Evolutionary conservation across 2,113 vertebrate species (phyloP), one percentile per base, ranked within the genome.

Genomic region (Chaenocephalus aceratus): DNA sequence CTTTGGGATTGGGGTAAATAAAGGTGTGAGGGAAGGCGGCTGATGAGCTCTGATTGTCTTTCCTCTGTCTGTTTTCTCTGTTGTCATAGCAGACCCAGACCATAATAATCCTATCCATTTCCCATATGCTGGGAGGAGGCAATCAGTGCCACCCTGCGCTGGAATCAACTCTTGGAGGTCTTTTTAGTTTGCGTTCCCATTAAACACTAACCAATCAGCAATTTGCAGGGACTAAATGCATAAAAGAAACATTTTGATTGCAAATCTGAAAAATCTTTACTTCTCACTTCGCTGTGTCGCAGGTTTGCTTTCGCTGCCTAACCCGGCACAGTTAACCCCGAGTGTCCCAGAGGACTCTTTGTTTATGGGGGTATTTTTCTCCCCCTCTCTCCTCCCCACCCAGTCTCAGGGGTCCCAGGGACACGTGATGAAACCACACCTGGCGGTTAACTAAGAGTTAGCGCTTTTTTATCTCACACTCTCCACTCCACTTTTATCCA

Each of bases 1-100:
- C 94, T 88, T 92, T 80, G 92, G 94, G 85, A 89, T 88, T 89
- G 91, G 90, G 84, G 93, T 96, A 95, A 96, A 96, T 96, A 95
- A 95, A 95, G 93, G 92, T 95, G 93, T 93, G 93, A 91, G 86
- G 80, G 91, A 94, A 87, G 75, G 75, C 64, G 75, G 87, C 91
- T 94, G 93, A 94, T 94, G 86, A 93, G 92, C 91, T 91, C 84
- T 89, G 94, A 94, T 94, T 90, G 91, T 89, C 84, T 92, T 90
- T 80, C 85, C 86, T 91, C 90, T 85, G 89, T 85, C 91, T 93
- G 91, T 93, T 94, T 91, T 91, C 84, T 92, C 89, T 86, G 91
- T 93, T 94, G 93, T 93, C 92, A 87, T 88, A 92, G 86, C 82
- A 90, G 87, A 91, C 78, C 60, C 82, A 94, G 90, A 89, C 90